These are phyloP conservation scores for Furcula furcula DNA, from an alignment of 2,888 invertebrate species.

Conservation along the genomic window DNA sequence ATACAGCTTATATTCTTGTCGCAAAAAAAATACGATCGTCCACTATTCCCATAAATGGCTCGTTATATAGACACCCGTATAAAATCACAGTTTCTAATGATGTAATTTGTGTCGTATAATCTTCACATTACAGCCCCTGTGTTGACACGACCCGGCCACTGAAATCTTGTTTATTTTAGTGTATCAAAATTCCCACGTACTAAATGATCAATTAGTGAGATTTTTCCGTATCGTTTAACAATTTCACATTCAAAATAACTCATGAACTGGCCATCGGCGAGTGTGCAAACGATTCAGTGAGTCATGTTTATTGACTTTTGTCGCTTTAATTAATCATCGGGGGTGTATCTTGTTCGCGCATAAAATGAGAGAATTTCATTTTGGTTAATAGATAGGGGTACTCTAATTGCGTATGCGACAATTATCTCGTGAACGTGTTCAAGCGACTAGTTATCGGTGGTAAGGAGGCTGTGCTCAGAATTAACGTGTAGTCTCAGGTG, in stretches of 20 bases:
- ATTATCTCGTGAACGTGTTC: constrained; percentile 59
- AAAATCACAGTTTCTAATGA: constrained; percentile 59
- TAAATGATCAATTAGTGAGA: constrained; percentile 34
- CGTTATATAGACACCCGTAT: constrained; percentile 38
- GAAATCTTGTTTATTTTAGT: constrained; percentile 39
- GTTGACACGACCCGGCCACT: constrained; percentile 35
- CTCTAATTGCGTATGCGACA: constrained; percentile 61
- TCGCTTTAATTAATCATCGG: constrained; percentile 60
- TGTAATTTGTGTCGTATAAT: constrained; percentile 70
- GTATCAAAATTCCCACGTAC: constrained; percentile 16
- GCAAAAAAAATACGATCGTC: constrained; percentile 16
- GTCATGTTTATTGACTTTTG: constrained; percentile 59
- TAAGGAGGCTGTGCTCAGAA: constrained; percentile 42
- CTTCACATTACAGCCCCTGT: constrained; percentile 50
- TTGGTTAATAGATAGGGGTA: constrained; percentile 54
- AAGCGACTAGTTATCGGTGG: constrained; percentile 47
- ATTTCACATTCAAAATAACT: constrained; percentile 39
- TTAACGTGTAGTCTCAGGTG: constrained; percentile 53
- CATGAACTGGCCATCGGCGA: constrained; percentile 45
- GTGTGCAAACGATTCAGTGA: constrained; percentile 48
- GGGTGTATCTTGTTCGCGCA: constrained; percentile 23
- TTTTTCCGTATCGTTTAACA: constrained; percentile 39
- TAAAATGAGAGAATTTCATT: constrained; percentile 42
- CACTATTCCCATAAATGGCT: constrained; percentile 7
- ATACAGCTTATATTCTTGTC: too few species aligned